Percentiles rank a stretch among this genome's conserved stretches.
Evolutionary conservation across 2,888 invertebrate genomes (phyloP).

Genomic region (Drosophila kanekoi): DNA sequence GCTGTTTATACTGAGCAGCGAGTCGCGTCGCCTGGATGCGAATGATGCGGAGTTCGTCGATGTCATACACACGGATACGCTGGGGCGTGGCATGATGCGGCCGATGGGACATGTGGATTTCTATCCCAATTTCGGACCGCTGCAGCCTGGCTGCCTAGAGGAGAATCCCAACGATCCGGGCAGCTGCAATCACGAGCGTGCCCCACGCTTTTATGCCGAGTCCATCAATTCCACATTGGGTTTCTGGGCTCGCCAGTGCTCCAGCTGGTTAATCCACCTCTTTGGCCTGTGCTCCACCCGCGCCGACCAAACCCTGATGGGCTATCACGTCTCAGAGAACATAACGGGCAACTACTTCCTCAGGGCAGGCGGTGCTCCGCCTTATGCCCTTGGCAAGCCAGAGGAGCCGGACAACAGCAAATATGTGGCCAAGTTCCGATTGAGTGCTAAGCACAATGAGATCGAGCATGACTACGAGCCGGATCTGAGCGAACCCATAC

Average conservation of each 20-base stretch:
- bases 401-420: slow-evolving; percentile 52
- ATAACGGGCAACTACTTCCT: slow-evolving; percentile 86
- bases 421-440: slow-evolving; percentile 53
- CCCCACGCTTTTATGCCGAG: slow-evolving; percentile 87
- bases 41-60: slow-evolving; percentile 88
- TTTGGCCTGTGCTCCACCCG: slow-evolving; percentile 85
- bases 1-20: slow-evolving; percentile 86
- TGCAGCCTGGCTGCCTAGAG: slow-evolving; percentile 87
- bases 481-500: slow-evolving; percentile 59
- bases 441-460: slow-evolving; percentile 45
- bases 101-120: slow-evolving; percentile 87
- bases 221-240: slow-evolving; percentile 86
- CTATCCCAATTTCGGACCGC: slow-evolving; percentile 87
- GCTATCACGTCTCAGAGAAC: slow-evolving; percentile 85
- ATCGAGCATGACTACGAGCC: slow-evolving; percentile 67
- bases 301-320: slow-evolving; percentile 85
- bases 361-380: slow-evolving; percentile 48
- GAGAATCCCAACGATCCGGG: slow-evolving; percentile 85
- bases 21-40: slow-evolving; percentile 86
- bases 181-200: slow-evolving; percentile 87
- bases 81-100: slow-evolving; percentile 86
- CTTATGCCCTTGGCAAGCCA: slow-evolving; percentile 70
- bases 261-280: slow-evolving; percentile 86
- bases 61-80: slow-evolving; percentile 88
- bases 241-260: slow-evolving; percentile 87